Evolutionary conservation across 2,888 invertebrate genomes (phyloP).

Genomic region (Phalangium opilio): DNA sequence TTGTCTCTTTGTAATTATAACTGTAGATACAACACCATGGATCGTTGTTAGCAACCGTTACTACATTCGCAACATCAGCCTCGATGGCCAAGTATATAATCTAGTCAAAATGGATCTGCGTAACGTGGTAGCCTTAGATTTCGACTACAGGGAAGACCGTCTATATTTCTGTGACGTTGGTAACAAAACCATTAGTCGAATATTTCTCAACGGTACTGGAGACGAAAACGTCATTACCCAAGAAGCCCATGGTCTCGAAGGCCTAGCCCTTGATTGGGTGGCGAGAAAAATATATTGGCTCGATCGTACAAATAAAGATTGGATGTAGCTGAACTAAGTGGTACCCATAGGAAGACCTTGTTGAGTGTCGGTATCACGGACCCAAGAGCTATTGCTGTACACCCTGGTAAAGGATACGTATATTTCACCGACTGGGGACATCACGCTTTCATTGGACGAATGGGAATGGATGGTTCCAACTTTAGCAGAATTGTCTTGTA

Average conservation of each 20-base stretch:
- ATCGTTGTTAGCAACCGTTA: constrained; percentile 91
- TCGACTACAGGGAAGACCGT: constrained; percentile 64
- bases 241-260: constrained; percentile 92
- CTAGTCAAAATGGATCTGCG: constrained; percentile 84
- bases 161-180: constrained; percentile 94
- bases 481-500: constrained; percentile 73
- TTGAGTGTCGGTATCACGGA: constrained; percentile 66
- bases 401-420: constrained; percentile 61
- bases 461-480: constrained; percentile 92
- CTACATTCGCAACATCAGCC: constrained; percentile 88
- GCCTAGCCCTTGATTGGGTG: constrained; percentile 68
- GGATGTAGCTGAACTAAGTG: constrained; percentile 86
- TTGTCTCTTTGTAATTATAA: too few relatives aligned
- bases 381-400: constrained; percentile 84
- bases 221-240: constrained; percentile 73
- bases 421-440: constrained; percentile 85
- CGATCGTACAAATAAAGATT: constrained; percentile 82
- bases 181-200: constrained; percentile 80
- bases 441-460: constrained; percentile 86
- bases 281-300: constrained; percentile 85
- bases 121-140: constrained; percentile 92
- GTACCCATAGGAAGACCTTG: constrained; percentile 74
- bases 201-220: constrained; percentile 37
- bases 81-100: constrained; percentile 68
- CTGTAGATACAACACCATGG: constrained; percentile 46